Conservation (phyloP, 2,113 vertebrate species). For the Falcunculus frontatus region DNA sequence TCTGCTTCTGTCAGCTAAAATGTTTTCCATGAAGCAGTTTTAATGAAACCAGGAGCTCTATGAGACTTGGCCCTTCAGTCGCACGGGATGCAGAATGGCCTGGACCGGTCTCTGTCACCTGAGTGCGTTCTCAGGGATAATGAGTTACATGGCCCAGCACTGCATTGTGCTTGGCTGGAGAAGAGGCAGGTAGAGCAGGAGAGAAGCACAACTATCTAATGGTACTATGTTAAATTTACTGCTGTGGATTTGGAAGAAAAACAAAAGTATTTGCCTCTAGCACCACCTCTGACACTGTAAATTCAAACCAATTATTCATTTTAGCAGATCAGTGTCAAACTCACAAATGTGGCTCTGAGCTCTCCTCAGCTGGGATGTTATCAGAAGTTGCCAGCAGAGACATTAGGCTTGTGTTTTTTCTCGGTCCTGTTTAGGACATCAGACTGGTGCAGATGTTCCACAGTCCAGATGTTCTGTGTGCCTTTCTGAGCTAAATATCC, state of each 20-base stretch:
- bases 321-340: background rate
- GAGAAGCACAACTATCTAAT: background rate
- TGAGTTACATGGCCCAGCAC: background rate
- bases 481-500: background rate
- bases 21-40: background rate
- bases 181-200: background rate
- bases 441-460: background rate
- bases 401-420: background rate
- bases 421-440: background rate
- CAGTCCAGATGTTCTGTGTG: background rate
- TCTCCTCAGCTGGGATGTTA: background rate
- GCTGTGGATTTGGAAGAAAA: background rate
- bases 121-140: accelerated
- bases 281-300: background rate
- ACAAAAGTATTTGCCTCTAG: background rate
- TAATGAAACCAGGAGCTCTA: background rate
- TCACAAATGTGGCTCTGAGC: background rate
- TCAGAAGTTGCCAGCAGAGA: background rate
- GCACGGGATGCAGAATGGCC: too few relatives aligned
- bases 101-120: background rate
- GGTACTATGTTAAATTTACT: background rate
- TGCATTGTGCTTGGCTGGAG: background rate
- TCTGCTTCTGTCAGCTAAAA: background rate
- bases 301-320: background rate
- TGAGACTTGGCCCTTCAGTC: background rate